phyloP scores from a whole-genome alignment of 2,113 vertebrate species.

The Bombycilla garrulus region DNA sequence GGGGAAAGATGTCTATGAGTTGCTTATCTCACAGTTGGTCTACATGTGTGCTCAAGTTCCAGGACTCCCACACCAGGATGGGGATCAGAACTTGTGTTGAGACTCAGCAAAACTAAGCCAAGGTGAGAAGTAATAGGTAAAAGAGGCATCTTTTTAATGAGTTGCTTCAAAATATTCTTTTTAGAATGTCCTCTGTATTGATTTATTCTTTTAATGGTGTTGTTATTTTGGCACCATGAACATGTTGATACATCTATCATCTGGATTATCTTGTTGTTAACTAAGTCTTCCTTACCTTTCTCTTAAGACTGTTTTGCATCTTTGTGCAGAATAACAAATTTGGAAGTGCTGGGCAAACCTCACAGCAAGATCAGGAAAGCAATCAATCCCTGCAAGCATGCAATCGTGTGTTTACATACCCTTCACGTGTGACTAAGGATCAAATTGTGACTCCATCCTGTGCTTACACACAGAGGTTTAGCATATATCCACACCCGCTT shows the following conservation, averaged over 20 bases:
- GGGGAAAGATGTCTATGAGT: neutral
- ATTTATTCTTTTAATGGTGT: neutral
- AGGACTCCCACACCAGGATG: rapidly evolving
- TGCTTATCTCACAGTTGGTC: neutral
- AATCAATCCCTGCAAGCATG: neutral
- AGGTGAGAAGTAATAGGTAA: neutral
- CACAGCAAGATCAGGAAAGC: neutral
- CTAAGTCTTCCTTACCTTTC: neutral
- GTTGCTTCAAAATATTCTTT: neutral
- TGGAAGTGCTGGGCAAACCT: neutral
- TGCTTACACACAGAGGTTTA: neutral
- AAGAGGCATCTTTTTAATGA: neutral
- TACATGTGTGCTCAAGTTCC: neutral
- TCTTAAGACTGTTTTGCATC: neutral
- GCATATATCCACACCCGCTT: neutral
- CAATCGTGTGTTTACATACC: neutral
- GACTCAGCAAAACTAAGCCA: neutral
- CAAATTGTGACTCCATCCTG: neutral
- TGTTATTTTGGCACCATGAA: neutral
- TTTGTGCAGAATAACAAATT: neutral
- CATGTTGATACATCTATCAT: neutral
- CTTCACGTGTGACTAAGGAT: neutral
- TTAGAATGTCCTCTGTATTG: neutral
- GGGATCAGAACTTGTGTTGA: neutral
- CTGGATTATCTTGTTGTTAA: neutral